phyloP scores from a whole-genome alignment of 2,888 invertebrate species.

The Nephrotoma flavescens region DNA sequence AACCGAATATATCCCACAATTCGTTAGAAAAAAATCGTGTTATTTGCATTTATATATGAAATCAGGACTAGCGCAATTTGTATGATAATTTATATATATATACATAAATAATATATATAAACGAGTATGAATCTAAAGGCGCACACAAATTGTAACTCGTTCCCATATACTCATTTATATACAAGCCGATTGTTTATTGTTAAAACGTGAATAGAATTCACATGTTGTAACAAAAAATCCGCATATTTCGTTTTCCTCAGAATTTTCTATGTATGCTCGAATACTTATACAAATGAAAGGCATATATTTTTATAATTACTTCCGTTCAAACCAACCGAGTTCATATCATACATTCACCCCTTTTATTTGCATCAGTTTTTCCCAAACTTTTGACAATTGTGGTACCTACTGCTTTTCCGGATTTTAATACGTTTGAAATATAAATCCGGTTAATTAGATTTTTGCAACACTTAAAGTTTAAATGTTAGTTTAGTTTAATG shows the following conservation, averaged over 20 bases:
- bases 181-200: not conserved
- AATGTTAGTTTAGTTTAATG: too few species aligned
- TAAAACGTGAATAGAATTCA: not conserved
- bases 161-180: not conserved
- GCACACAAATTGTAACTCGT: not conserved
- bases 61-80: not conserved
- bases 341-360: not conserved
- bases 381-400: too few species aligned
- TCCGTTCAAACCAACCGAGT: not conserved
- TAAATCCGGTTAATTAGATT: too few species aligned
- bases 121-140: not conserved
- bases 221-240: not conserved
- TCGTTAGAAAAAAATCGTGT: not conserved
- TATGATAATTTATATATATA: not conserved
- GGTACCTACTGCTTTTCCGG: too few species aligned
- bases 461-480: too few species aligned
- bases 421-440: too few species aligned
- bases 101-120: too few species aligned
- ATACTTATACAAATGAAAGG: not conserved
- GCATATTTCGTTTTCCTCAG: not conserved
- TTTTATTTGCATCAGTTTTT: not conserved
- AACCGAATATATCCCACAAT: not conserved
- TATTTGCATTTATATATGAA: not conserved
- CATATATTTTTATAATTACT: not conserved
- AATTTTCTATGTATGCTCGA: not conserved